Percentiles rank a stretch among this genome's conserved stretches.
Conservation (phyloP, 2,888 invertebrate genomes). For the Ypsolopha scabrella region DNA sequence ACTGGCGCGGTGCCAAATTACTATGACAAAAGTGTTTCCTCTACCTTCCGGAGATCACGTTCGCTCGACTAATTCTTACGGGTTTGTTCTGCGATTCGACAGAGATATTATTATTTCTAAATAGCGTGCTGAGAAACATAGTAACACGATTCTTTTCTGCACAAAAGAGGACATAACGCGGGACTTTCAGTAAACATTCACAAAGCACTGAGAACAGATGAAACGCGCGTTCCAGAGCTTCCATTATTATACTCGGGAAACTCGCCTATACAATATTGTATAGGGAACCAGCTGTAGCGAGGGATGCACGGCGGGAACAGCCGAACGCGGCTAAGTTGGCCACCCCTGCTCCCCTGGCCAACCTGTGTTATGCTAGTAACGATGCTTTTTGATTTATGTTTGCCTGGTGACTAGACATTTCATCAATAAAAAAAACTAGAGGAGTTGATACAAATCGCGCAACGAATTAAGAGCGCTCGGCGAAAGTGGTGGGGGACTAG, state of each 20-base stretch:
- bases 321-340: conserved; percentile 23
- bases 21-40: conserved; percentile 33
- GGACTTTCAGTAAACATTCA: neutral
- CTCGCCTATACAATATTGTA: conserved; percentile 23
- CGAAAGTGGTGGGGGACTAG: too few species aligned
- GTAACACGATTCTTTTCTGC: too few species aligned
- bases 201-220: conserved; percentile 16
- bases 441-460: too few species aligned
- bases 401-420: conserved; percentile 33
- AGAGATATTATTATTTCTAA: too few species aligned
- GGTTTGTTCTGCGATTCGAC: too few species aligned
- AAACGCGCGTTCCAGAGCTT: conserved; percentile 31
- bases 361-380: conserved; percentile 37
- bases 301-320: conserved; percentile 32
- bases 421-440: neutral
- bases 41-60: conserved; percentile 9
- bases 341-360: conserved; percentile 29
- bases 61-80: conserved; percentile 1
- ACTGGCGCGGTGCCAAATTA: conserved; percentile 35
- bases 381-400: conserved; percentile 49
- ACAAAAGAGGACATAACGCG: too few species aligned
- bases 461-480: too few species aligned
- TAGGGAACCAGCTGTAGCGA: conserved; percentile 39
- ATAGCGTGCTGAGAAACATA: too few species aligned
- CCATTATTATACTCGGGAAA: conserved; percentile 32